Base-by-base conservation (phyloP, 1,140 invertebrate genomes). In the Thaumetopoea pityocampa region DNA sequence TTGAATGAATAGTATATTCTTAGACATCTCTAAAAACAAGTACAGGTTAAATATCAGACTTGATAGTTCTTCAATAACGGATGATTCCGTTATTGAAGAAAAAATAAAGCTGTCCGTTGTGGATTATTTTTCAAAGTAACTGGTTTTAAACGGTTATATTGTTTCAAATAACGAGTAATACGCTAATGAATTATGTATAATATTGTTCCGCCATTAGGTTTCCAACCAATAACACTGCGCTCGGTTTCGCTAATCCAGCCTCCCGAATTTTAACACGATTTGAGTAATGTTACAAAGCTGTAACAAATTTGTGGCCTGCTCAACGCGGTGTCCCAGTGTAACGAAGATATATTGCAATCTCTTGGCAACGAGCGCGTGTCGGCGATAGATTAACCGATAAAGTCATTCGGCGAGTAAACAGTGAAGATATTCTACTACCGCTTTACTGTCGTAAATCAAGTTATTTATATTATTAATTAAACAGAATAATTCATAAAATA, bases 171-270 rank as follows among this genome's bases (percentile, higher is more conserved):
- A 46, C 16, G 54, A 51, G 51, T 37, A 41, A 50, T 45, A 32
- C 35, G 27, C 56, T 73, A 53, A 78, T 78, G 62, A 64, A 78
- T 78, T 64, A 78, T 74, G 68, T 63, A 77, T 68, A 42, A 27
- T 45, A 38, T 41, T 41, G 40, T 49, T 48, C 35, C 52, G 56
- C 40, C 45, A 60, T 51, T 55, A 65, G 69, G 54, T 61, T 66
- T 73, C 67, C 59, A 56, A 34, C 43, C 57, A 63, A 72, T 69
- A 64, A 63, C 59, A 53, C 44, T 48, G 63, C 42, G 58, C 60
- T 68, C 74, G 68, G 74, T 74, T 78, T 54, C 32, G 50, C 57
- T 78, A 74, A 74, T 74, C 64, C 53, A 60, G 65, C 67, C 63
- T 62, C 54, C 51, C 32, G 57, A 63, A 61, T 67, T 67, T 67